phyloP scores from a whole-genome alignment of 2,113 vertebrate species.

The Channa argus region DNA sequence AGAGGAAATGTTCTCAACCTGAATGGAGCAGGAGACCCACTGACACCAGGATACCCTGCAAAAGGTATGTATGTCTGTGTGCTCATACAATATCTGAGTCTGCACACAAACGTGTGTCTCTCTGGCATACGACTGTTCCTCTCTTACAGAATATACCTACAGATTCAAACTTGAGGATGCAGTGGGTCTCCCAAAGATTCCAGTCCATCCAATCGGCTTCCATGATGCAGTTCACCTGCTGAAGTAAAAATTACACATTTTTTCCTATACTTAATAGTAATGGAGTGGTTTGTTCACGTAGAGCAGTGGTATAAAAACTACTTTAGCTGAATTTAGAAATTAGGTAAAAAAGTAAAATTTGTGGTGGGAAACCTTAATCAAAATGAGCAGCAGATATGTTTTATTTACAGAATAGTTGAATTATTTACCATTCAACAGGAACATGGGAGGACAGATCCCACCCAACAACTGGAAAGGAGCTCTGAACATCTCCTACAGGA shows the following conservation, averaged over 20 bases:
- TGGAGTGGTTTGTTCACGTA: neutral
- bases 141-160: slow-evolving; percentile 88
- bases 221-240: slow-evolving; percentile 89
- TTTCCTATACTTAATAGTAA: neutral
- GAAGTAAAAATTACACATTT: slow-evolving; percentile 70
- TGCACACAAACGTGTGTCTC: neutral
- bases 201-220: slow-evolving; percentile 95
- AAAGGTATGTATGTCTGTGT: slow-evolving; percentile 85
- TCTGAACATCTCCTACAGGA: slow-evolving; percentile 89
- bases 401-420: slow-evolving; percentile 13
- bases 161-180: slow-evolving; percentile 85
- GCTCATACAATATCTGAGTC: neutral
- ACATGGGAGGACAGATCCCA: slow-evolving; percentile 87
- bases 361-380: neutral
- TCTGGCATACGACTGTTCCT: slow-evolving; percentile 29
- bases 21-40: slow-evolving; percentile 94
- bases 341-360: slow-evolving; percentile 1
- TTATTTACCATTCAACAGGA: slow-evolving; percentile 75
- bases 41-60: slow-evolving; percentile 96
- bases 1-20: slow-evolving; percentile 94
- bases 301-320: neutral
- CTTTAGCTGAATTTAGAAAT: slow-evolving; percentile 1
- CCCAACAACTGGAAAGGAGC: slow-evolving; percentile 92
- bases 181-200: slow-evolving; percentile 92
- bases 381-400: slow-evolving; percentile 2